Percentiles rank a stretch among this genome's conserved stretches.
phyloP scores from a whole-genome alignment of 2,888 invertebrate genomes.

The Noctua comes region DNA sequence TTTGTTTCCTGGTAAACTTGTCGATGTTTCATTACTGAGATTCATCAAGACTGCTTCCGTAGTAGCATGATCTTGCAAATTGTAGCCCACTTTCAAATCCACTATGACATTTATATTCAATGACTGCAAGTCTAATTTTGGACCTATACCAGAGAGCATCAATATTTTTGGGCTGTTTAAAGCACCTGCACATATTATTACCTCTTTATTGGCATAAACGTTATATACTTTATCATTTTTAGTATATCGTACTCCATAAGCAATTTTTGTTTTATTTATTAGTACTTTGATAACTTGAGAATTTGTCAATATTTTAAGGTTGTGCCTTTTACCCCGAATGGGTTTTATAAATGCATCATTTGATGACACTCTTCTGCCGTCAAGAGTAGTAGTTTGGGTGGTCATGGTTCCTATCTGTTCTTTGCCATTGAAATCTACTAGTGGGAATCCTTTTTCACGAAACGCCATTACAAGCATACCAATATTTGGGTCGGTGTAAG shows the following conservation, averaged over 20 bases:
- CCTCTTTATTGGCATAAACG: slow-evolving; percentile 88
- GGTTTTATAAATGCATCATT: slow-evolving; percentile 92
- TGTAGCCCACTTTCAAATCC: slow-evolving; percentile 92
- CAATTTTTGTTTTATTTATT: slow-evolving; percentile 82
- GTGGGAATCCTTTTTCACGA: slow-evolving; percentile 90
- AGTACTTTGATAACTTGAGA: slow-evolving; percentile 90
- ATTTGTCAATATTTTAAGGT: slow-evolving; percentile 86
- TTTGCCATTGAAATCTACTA: slow-evolving; percentile 90
- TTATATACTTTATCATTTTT: slow-evolving; percentile 70
- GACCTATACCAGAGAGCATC: slow-evolving; percentile 92
- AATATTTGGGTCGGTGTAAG: slow-evolving; percentile 90
- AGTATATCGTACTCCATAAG: slow-evolving; percentile 78
- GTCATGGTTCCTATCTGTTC: slow-evolving; percentile 91
- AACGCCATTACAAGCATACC: slow-evolving; percentile 89
- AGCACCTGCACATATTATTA: slow-evolving; percentile 90
- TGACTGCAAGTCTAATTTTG: slow-evolving; percentile 83
- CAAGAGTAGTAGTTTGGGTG: slow-evolving; percentile 90
- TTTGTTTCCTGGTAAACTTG: slow-evolving; percentile 78
- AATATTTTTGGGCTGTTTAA: slow-evolving; percentile 91
- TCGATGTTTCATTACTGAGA: slow-evolving; percentile 88
- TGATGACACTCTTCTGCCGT: slow-evolving; percentile 91
- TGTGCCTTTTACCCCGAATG: slow-evolving; percentile 87
- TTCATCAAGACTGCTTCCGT: slow-evolving; percentile 88
- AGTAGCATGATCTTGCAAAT: slow-evolving; percentile 93
- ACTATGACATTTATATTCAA: slow-evolving; percentile 89